phyloP scores from a whole-genome alignment of 2,113 vertebrate species.

The Oryzias melastigma region DNA sequence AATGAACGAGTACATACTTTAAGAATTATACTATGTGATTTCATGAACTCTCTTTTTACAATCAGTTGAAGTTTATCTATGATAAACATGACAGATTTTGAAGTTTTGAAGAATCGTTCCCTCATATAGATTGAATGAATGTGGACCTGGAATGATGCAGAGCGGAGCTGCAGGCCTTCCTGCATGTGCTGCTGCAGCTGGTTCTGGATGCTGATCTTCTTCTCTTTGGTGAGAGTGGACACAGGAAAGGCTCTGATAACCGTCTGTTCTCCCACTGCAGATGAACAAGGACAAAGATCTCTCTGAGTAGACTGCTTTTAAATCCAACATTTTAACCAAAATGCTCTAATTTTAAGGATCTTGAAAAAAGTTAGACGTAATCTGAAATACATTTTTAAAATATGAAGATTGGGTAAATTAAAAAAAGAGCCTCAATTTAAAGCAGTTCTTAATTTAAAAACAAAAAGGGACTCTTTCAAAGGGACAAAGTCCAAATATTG shows the following conservation, averaged over 20 bases:
- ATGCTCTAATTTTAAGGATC: neutral
- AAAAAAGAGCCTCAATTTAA: too few relatives aligned
- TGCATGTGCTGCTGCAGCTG: slow-evolving; percentile 96
- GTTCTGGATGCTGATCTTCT: slow-evolving; percentile 95
- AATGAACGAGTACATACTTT: too few relatives aligned
- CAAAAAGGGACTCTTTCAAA: too few relatives aligned
- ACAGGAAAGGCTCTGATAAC: slow-evolving; percentile 94
- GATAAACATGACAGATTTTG: too few relatives aligned
- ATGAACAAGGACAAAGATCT: slow-evolving; percentile 30
- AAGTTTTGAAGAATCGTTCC: too few relatives aligned
- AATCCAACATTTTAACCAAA: neutral
- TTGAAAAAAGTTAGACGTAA: neutral
- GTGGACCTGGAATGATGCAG: slow-evolving; percentile 92
- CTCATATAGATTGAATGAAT: neutral
- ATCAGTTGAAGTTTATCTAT: too few relatives aligned
- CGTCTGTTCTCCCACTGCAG: slow-evolving; percentile 90
- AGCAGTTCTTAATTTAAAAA: too few relatives aligned
- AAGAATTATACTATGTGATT: too few relatives aligned
- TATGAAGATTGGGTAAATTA: too few relatives aligned
- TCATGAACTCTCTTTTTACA: too few relatives aligned
- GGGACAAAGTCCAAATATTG: too few relatives aligned
- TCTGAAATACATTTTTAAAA: too few relatives aligned
- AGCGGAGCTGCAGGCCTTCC: slow-evolving; percentile 93
- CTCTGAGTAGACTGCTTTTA: neutral
- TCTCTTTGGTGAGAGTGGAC: slow-evolving; percentile 93